Evolutionary conservation across 2,888 invertebrate genomes (phyloP), one percentile per base, ranked within the genome.

Genomic region (Papilio demoleus): DNA sequence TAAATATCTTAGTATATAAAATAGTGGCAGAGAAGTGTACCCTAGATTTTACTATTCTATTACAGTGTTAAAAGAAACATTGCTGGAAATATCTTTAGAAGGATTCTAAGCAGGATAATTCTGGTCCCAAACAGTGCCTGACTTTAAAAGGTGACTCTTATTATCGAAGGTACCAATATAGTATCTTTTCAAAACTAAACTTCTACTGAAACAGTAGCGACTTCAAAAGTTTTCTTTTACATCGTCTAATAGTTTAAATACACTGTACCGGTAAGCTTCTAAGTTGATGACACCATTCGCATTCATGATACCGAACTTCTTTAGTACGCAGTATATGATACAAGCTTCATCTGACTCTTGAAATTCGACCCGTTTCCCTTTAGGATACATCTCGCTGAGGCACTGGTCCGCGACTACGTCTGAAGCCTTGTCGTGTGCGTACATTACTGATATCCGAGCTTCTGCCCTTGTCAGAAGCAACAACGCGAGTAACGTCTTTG

Each of bases 271-370:
- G 72, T 88, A 92, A 53, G 81, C 73, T n/a, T 91, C 88, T 74
- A 91, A 79, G 76, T 89, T 88, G 31, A 92, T 87, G n/a, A 76
- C 72, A 0, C 92, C 92, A 67, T 70, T 83, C 0, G 76, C 5
- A 22, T 79, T 88, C 82, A 92, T 92, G 63, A 92, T 90, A 3
- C 90, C 90, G 11, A 92, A 83, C 73, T 90, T 90, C 77, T 81
- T 90, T 31, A 91, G 76, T 0, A 92, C 91, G 68, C 92, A 92
- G 76, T 84, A 90, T 68, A 92, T 90, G 71, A 92, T 88, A 74
- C 92, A 92, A 0, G 90, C 76, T 65, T 88, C 90, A 31, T 92
- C 92, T 0, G 90, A 90, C 71, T 90, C 90, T 68, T 90, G 86
- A 24, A 92, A 72, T 1, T 88, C 86, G 1, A 87, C 70, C 17